Evolutionary conservation across 35 echinoderm and acorn worm genomes (phyloP), one percentile per base, ranked within the genome.

Genomic region (Lytechinus pictus): DNA sequence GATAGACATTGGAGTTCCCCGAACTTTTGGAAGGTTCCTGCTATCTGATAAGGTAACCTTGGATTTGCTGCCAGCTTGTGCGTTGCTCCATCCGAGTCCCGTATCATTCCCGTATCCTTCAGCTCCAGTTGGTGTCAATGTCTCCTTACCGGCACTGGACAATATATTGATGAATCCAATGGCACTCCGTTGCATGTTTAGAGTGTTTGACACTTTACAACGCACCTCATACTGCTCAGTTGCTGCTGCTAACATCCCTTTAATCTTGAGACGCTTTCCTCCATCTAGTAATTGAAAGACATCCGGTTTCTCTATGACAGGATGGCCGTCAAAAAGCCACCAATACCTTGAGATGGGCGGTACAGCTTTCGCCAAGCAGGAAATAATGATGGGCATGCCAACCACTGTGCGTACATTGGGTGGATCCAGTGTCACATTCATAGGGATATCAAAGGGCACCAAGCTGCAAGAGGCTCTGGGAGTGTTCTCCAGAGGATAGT

Each of bases 361-460:
- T 10, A 96, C 96, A 54, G 96, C 94, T 13, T 94, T 28, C 54
- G 96, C 87, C 28, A 52, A 21, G 87, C 96, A 96, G 19, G 27
- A 54, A 54, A 91, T 95, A 5, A 54, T 91, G 14, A 88, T 86
- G 10, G 86, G 58, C 19, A 56, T 87, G 11, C 96, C 96, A 53
- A 94, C 88, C 3, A 88, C 53, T 27, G 94, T 92, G 89, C 87
- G 54, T 1, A 89, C 54, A 19, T 27, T 86, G 2, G 60, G 13
- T 28, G 96, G 96, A 12, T 53, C 54, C 0, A 96, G 86, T 5
- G 94, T 87, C n/a, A 96, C 94, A 89, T 96, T 96, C n/a, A 96
- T 94, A 19, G 96, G 96, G 60, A 96, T 96, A 91, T 96, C 96
- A 55, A 96, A 96, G 4, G 96, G 96, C 9, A 96, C 94, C 29